Conservation (phyloP, 1,140 invertebrate genomes). For the Eupristina koningsbergeri region DNA sequence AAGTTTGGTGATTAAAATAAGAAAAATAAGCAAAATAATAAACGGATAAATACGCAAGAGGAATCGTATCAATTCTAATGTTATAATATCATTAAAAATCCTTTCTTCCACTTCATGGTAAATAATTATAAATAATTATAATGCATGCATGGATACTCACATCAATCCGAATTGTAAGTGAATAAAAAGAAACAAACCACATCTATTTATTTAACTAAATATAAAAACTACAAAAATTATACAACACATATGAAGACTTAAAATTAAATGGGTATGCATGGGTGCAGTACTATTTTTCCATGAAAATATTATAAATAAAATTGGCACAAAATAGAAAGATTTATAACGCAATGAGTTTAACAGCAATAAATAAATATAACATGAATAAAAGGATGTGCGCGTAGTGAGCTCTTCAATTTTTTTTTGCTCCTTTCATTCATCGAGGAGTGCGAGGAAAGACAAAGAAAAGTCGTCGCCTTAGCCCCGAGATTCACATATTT, state of each 20-base stretch:
- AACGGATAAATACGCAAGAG: background rate
- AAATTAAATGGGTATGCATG: background rate
- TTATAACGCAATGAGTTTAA: slow-evolving; percentile 69
- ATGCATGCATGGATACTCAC: slow-evolving; percentile 33
- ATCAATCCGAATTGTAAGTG: background rate
- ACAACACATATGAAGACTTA: background rate
- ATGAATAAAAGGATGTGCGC: slow-evolving; percentile 17
- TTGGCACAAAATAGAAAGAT: background rate
- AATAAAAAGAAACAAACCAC: background rate
- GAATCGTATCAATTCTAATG: background rate
- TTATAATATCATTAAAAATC: slow-evolving; percentile 23
- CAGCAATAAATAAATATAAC: slow-evolving; percentile 70
- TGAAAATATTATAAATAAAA: slow-evolving; percentile 2
- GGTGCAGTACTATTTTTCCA: slow-evolving; percentile 16
- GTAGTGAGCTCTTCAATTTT: background rate
- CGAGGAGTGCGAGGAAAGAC: background rate
- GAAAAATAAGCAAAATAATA: background rate
- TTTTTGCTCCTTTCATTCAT: slow-evolving; percentile 3
- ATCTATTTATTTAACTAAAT: background rate
- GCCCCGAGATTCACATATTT: slow-evolving; percentile 9
- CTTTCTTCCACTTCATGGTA: slow-evolving; percentile 19
- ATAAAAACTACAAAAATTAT: background rate
- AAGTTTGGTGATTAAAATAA: background rate
- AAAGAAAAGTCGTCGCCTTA: slow-evolving; percentile 1
- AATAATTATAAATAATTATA: too few relatives aligned